Percentiles rank a stretch among this genome's conserved stretches.
phyloP scores from a whole-genome alignment of 2,113 vertebrate species.

The Erpornis zantholeuca region DNA sequence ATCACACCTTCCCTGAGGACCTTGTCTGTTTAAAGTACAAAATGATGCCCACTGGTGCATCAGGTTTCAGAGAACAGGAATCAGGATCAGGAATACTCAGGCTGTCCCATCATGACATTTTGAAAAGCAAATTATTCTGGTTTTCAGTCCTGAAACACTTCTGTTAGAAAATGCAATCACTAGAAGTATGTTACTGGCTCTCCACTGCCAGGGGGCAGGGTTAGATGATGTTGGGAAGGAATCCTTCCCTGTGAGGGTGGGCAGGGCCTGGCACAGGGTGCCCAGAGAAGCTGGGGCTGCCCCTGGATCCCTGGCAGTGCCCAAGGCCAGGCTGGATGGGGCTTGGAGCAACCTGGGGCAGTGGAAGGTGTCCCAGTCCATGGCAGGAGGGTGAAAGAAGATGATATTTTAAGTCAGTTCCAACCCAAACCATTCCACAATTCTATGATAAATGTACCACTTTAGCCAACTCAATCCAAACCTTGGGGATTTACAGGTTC shows the following conservation, averaged over 20 bases:
- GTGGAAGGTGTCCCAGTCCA: not conserved
- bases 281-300: not conserved
- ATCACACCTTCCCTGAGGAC: not conserved
- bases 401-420: not conserved
- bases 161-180: not conserved
- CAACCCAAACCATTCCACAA: not conserved
- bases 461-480: not conserved
- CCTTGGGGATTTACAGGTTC: not conserved
- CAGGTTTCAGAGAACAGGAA: not conserved
- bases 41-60: not conserved
- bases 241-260: not conserved
- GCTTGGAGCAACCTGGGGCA: rapidly evolving
- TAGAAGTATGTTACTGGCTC: not conserved
- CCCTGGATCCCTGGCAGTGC: not conserved
- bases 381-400: not conserved
- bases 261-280: not conserved
- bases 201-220: not conserved
- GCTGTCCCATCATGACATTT: not conserved
- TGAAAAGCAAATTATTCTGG: not conserved
- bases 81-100: not conserved
- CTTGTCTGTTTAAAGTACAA: not conserved
- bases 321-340: rapidly evolving
- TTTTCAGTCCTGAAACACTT: not conserved
- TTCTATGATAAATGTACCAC: not conserved
- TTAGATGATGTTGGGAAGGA: not conserved